These are phyloP conservation scores for Philypnodon macrostomus DNA, from an alignment of 2,797 vertebrate genomes.

Conservation along the genomic window DNA sequence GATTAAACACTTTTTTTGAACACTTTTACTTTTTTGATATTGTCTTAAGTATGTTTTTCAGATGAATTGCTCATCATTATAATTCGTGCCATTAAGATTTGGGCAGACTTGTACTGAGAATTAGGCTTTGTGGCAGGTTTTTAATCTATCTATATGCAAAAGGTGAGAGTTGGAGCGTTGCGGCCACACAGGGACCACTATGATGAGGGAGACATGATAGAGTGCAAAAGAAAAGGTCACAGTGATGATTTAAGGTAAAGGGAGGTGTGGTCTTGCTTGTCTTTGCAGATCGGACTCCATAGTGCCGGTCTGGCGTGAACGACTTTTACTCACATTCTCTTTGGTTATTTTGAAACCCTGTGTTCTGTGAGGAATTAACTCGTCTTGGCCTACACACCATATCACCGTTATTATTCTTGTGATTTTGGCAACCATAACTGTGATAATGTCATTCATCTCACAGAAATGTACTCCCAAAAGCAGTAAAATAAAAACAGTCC, in stretches of 20 bases:
- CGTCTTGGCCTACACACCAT: no score
- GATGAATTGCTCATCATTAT: no score
- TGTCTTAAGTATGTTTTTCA: no score
- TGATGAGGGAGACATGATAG: constrained; percentile 63
- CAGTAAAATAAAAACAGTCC: no score
- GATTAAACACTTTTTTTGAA: no score
- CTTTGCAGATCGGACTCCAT: constrained; percentile 62
- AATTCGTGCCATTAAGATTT: neutral
- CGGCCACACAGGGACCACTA: constrained; percentile 48
- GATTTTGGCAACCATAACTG: no score
- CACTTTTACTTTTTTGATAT: no score
- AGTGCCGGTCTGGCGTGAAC: constrained; percentile 30
- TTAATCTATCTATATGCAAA: constrained; percentile 23
- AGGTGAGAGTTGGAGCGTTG: constrained; percentile 43
- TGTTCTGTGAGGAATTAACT: no score
- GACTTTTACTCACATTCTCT: constrained; percentile 6
- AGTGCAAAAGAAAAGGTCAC: constrained; percentile 68
- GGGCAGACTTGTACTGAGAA: constrained; percentile 16
- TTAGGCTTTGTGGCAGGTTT: constrained; percentile 23
- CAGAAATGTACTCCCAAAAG: no score
- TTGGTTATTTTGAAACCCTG: neutral
- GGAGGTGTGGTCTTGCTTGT: constrained; percentile 63
- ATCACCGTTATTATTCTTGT: no score
- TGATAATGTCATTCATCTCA: no score
- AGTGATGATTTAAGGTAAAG: constrained; percentile 60